Base-by-base conservation (phyloP, 2,113 vertebrate genomes). In the Myiozetetes cayanensis region DNA sequence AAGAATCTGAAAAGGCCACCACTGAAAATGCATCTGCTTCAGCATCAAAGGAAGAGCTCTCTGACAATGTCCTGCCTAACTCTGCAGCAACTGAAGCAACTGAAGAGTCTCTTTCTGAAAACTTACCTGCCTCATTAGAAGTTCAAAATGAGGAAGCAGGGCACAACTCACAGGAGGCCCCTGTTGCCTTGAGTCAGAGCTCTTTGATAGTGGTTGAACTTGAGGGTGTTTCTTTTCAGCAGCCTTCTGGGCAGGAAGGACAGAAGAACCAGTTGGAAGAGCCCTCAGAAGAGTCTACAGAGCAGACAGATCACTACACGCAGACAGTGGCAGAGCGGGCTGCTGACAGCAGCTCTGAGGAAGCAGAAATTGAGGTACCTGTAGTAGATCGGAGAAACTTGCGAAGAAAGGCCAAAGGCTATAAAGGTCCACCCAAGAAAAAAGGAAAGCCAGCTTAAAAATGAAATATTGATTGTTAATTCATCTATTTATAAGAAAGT, bases 361-460 rank as follows among this genome's bases (percentile, higher is more conserved):
- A 98, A 43, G 97, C 96, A 43, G 98, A 98, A 91, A 94, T 98
- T 49, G 98, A 98, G 77, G 97, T 97, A 21, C 98, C 98, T 7
- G 72, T 98, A 30, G 96, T 98, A 41, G 98, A 98, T 79, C 96
- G 98, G 93, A 97, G 98, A 94, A 98, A 91, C 94, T 92, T 98
- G 88, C 91, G 98, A 85, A 98, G 98, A 88, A 98, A 98, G 96
- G 96, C 97, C 71, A 98, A 98, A 94, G 98, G 96, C n/a, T 97
- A 97, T 81, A 98, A 98, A 97, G 98, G 98, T 58, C 98, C 98
- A 47, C 91, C 96, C 49, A 98, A 98, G 97, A 98, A 98, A 96
- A 98, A 98, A 93, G 97, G 98, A 95, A 98, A 98, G 89, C 96
- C 97, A 49, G 93, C 87, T 70, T 98, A 95, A 97, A 71, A 88